These are phyloP conservation scores for Ochotona princeps DNA, from an alignment of 2,113 vertebrate species.

Conservation along the genomic window DNA sequence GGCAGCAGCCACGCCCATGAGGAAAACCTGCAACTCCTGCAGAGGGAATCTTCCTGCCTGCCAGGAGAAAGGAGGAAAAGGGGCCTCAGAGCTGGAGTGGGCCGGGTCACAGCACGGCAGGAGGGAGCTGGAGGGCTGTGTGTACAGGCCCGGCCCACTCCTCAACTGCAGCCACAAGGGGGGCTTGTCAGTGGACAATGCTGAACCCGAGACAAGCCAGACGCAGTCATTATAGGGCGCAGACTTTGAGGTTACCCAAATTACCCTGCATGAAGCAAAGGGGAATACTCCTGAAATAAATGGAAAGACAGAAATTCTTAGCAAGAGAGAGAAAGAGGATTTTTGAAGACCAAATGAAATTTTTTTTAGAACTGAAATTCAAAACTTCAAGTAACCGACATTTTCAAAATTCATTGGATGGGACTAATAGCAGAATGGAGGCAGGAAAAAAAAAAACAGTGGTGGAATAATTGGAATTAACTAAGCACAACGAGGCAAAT, in stretches of 20 bases:
- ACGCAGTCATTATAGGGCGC: neutral
- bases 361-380: neutral
- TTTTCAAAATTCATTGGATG: neutral
- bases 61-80: neutral
- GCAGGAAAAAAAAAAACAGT: neutral
- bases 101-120: neutral
- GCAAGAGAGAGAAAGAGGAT: neutral
- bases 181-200: neutral
- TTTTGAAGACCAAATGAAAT: neutral
- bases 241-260: neutral
- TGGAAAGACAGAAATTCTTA: conserved; percentile 5
- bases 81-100: neutral
- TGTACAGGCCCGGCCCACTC: neutral
- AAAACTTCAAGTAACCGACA: neutral
- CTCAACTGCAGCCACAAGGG: neutral
- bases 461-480: neutral
- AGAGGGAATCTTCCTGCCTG: neutral
- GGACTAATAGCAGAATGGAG: neutral
- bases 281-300: neutral
- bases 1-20: too few relatives aligned
- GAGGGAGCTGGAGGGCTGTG: neutral
- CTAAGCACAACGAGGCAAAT: neutral
- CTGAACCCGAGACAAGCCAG: neutral
- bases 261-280: neutral
- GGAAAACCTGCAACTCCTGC: neutral